Evolutionary conservation across 2,888 invertebrate genomes (phyloP), one percentile per base, ranked within the genome.

Genomic region (Rosalia funebris): DNA sequence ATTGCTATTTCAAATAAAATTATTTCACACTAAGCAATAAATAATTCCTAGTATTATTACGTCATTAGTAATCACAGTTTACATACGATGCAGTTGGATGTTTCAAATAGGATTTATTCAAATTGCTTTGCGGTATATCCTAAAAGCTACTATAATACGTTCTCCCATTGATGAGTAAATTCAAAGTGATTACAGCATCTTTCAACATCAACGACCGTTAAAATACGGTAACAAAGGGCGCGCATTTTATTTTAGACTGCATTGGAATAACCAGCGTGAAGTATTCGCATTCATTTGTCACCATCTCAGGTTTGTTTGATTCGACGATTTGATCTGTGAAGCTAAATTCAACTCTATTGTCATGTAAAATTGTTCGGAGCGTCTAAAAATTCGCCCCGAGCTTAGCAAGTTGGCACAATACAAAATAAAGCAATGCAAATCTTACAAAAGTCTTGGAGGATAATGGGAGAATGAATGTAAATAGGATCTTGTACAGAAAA

Each of bases 281-380:
- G 50, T 62, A 52, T 46, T 55, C 60, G 57, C 66, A 63, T 70
- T 68, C 68, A 71, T 70, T 71, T 71, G 70, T 71, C 67, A 68
- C 65, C 70, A 68, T 69, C 67, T 62, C 62, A 59, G 63, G 66
- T 67, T 67, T 66, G 66, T 69, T 64, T 68, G 66, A 69, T 39
- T 50, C 39, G 50, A 50, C 50, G 50, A 39, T 25, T 50, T 50
- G 50, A 50, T 50, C 50, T 50, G 25, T 36, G 47, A 36, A 16
- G 41, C 56, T 11, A 17, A 36, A 41, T 32, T 41, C 50, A 16
- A 34, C 34, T 3, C 44, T 17, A 53, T 53, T 53, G 53, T 53
- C 36, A 53, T 53, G 53, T 32, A 42, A 53, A 53, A 32, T 53
- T 42, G 4, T 25, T 25, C 25, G 25, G 25, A 3, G 25, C 25